A percentile compares a stretch with the other conserved stretches of the same genome.
Conservation (phyloP, 2,113 vertebrate genomes). For the Argyrosomus japonicus region DNA sequence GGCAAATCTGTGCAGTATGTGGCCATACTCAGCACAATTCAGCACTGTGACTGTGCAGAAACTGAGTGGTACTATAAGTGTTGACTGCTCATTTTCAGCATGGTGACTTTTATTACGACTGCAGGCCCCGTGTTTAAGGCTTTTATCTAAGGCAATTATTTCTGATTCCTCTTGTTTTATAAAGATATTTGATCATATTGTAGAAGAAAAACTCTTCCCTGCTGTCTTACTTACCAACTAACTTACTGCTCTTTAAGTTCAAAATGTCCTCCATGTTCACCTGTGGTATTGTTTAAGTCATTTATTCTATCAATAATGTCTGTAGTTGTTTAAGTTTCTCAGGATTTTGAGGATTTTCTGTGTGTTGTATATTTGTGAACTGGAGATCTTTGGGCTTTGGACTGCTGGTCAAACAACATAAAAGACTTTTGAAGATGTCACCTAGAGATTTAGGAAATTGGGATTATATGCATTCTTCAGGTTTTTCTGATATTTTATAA, state of each 20-base stretch:
- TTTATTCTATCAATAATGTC: neutral
- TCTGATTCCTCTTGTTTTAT: conserved; percentile 11
- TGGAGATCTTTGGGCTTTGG: neutral
- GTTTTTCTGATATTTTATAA: neutral
- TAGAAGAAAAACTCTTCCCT: neutral
- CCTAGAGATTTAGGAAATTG: neutral
- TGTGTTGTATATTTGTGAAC: neutral
- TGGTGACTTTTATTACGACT: conserved; percentile 31
- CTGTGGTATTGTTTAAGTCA: neutral
- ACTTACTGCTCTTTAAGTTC: neutral
- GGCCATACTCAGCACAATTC: conserved; percentile 15
- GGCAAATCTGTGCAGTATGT: conserved; percentile 3
- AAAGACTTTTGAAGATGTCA: neutral
- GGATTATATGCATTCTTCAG: neutral
- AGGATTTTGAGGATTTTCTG: too few relatives aligned
- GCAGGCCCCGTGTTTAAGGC: conserved; percentile 34
- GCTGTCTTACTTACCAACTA: neutral
- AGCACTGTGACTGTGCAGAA: conserved; percentile 25
- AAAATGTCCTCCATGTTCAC: neutral
- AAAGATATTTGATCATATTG: conserved; percentile 1
- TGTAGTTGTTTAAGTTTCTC: too few relatives aligned
- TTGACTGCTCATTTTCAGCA: conserved; percentile 41
- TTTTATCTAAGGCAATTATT: neutral
- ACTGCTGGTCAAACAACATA: neutral
- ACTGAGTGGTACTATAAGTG: neutral